Evolutionary conservation across 1,140 invertebrate species (phyloP), one percentile per base, ranked within the genome.

Genomic region (Bombus waltoni): DNA sequence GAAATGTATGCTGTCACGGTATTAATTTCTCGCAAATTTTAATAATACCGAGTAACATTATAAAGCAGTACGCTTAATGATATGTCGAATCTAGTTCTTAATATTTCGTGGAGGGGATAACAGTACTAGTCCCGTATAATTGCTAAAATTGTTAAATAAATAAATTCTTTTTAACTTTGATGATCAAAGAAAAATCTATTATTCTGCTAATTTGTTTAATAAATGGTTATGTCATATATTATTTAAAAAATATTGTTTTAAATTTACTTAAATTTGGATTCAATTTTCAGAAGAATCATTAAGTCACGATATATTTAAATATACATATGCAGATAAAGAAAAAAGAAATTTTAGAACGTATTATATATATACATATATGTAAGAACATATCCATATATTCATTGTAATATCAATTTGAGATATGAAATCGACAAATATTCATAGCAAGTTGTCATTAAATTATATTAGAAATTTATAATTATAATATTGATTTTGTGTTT

Each of bases 51-150:
- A 47, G 8, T 35, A 35, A 71, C 84, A 88, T 85, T 83, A 83
- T 74, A 62, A 84, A 81, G n/a, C 59, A 83, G 66, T n/a, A 86
- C 86, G 70, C 15, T 85, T 88, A 74, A 91, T 79, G 87, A 89
- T 89, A 92, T 90, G 89, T 87, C 92, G 92, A 89, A 84, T 86
- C 68, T 83, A 68, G 75, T 73, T 83, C 65, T 80, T 66, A 40
- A 72, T 65, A 59, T 53, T 28, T n/a, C 22, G 47, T 85, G 79
- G 82, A 77, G 81, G 89, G 87, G 87, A 82, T 68, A 80, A 68
- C 35, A 66, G 18, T 2, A 22, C 13, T 89, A 92, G 85, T 80
- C 8, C 40, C 80, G 90, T 88, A 86, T 22, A 35, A 70, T 71
- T n/a, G 13, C 53, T 18, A 8, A 47, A 83, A 25, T 28, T n/a